Percentiles rank a stretch among this genome's conserved stretches.
Evolutionary conservation across 1,140 invertebrate genomes (phyloP).

Genomic region (Saccostrea cuccullata): DNA sequence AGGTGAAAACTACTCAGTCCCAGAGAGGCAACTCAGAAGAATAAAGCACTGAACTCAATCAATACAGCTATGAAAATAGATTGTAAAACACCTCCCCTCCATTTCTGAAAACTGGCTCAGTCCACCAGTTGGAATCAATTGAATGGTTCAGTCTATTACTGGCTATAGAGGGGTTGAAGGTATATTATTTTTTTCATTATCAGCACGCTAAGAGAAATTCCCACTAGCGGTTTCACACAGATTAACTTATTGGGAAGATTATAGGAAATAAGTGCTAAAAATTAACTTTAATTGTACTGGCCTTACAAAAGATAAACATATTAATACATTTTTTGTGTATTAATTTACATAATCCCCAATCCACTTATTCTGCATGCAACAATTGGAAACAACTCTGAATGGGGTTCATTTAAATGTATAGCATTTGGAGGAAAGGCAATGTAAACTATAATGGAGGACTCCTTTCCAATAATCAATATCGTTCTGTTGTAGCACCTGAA

Average conservation of each 20-base stretch:
- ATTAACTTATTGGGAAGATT: constrained; percentile 20
- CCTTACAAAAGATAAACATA: constrained; percentile 2
- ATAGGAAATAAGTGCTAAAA: neutral
- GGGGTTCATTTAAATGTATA: neutral
- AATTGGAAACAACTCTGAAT: neutral
- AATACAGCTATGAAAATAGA: neutral
- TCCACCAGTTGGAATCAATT: constrained; percentile 24
- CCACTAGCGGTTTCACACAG: constrained; percentile 24
- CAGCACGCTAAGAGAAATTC: constrained; percentile 1
- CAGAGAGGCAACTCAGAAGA: neutral
- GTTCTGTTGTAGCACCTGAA: neutral
- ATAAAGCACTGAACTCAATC: neutral
- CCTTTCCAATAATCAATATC: neutral
- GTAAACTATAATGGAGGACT: neutral
- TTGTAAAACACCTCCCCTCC: neutral
- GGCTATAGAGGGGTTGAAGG: constrained; percentile 5
- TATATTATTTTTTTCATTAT: neutral
- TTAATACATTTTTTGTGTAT: constrained; percentile 26
- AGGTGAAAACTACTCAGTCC: constrained; percentile 11
- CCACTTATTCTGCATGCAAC: neutral
- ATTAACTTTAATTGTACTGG: neutral
- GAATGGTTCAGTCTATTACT: constrained; percentile 24
- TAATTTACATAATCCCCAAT: constrained; percentile 13
- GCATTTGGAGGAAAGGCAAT: neutral
- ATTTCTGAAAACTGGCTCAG: constrained; percentile 17